Evolutionary conservation across 2,797 vertebrate genomes (phyloP).

Genomic region (Nyctibius grandis): DNA sequence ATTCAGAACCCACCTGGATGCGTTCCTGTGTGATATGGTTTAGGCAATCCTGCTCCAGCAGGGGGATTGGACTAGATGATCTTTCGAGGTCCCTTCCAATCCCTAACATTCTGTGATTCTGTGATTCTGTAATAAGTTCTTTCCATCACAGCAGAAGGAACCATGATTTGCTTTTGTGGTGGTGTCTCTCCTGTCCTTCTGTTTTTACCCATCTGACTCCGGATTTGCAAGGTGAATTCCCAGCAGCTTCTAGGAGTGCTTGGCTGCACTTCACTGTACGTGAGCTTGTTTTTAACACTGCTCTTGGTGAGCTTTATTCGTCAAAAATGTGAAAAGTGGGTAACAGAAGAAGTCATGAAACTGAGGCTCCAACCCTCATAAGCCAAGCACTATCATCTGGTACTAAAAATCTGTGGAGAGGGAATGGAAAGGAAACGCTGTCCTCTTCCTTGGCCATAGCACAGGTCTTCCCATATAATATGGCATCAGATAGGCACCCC

Average conservation of each 20-base stretch:
- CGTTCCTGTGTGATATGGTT: too few relatives aligned
- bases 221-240: neutral
- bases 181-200: neutral
- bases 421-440: neutral
- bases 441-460: neutral
- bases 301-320: neutral
- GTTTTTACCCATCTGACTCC: neutral
- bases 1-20: too few relatives aligned
- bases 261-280: neutral
- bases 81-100: too few relatives aligned
- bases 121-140: too few relatives aligned
- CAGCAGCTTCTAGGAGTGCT: neutral
- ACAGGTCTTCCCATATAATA: neutral
- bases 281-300: neutral
- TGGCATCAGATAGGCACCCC: neutral
- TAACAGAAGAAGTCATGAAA: neutral
- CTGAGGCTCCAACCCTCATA: neutral
- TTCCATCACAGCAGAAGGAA: neutral
- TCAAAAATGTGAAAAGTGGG: neutral
- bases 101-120: too few relatives aligned
- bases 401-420: neutral
- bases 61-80: too few relatives aligned
- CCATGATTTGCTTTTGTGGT: neutral
- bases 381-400: fast-evolving
- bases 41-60: too few relatives aligned